Conservation (phyloP, 2,888 invertebrate genomes). For the Aporophyla lueneburgensis region DNA sequence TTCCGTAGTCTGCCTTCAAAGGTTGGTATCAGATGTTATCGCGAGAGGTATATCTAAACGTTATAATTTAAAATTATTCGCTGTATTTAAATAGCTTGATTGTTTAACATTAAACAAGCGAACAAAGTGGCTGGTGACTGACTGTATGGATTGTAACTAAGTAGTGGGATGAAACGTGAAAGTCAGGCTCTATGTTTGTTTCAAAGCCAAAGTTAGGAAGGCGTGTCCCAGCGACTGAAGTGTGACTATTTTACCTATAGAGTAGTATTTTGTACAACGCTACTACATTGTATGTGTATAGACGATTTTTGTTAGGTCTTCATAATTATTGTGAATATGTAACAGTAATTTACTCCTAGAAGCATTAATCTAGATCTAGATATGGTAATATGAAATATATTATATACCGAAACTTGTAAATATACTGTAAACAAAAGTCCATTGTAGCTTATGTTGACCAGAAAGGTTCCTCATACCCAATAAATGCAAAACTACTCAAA, state of each 20-base stretch:
- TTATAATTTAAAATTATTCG: constrained; percentile 84
- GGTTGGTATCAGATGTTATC: constrained; percentile 73
- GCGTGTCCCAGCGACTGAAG: constrained; percentile 76
- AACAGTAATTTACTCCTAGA: constrained; percentile 87
- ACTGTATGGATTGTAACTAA: constrained; percentile 61
- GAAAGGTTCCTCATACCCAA: constrained; percentile 91
- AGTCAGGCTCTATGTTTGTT: constrained; percentile 76
- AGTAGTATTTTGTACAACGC: constrained; percentile 89
- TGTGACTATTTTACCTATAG: constrained; percentile 79
- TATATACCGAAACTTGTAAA: constrained; percentile 89
- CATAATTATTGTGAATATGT: constrained; percentile 90
- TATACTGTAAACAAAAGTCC: constrained; percentile 90
- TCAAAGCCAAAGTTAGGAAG: constrained; percentile 73
- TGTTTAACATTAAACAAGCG: constrained; percentile 82
- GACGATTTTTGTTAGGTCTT: constrained; percentile 84
- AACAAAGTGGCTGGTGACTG: constrained; percentile 83
- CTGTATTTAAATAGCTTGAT: constrained; percentile 88
- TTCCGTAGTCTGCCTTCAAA: constrained; percentile 74
- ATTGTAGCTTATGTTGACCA: constrained; percentile 91
- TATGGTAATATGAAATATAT: constrained; percentile 84
- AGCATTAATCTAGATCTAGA: constrained; percentile 85
- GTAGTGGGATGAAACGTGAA: constrained; percentile 69
- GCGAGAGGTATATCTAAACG: constrained; percentile 76
- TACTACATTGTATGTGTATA: constrained; percentile 86
- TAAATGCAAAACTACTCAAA: constrained; percentile 90